A percentile compares a stretch with the other conserved stretches of the same genome.
Conservation (phyloP, 2,888 invertebrate genomes). For the Eilema sororculum region DNA sequence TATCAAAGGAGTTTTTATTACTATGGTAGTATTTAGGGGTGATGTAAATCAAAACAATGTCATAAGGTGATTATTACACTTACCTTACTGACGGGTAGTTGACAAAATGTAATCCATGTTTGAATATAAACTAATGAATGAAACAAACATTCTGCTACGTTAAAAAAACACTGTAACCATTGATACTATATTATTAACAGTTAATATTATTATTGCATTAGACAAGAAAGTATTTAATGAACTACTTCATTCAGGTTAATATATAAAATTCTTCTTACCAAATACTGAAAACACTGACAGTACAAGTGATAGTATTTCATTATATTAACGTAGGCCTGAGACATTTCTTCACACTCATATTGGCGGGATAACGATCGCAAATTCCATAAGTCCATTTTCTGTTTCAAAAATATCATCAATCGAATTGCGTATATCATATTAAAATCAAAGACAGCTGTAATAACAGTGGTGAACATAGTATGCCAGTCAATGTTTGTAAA, state of each 20-base stretch:
- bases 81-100: not conserved
- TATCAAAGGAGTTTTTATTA: too few relatives aligned
- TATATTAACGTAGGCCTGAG: conserved; percentile 26
- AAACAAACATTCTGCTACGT: conserved; percentile 13
- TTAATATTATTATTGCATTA: not conserved
- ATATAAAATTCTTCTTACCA: conserved; percentile 16
- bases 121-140: conserved; percentile 21
- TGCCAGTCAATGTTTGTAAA: not conserved
- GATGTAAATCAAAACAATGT: too few relatives aligned
- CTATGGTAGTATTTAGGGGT: too few relatives aligned
- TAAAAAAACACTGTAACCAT: conserved; percentile 27
- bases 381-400: conserved; percentile 31
- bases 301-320: conserved; percentile 26
- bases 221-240: not conserved
- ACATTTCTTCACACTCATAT: conserved; percentile 10
- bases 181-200: not conserved
- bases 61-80: not conserved
- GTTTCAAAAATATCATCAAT: conserved; percentile 18
- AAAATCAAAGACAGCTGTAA: conserved; percentile 13
- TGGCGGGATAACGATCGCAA: not conserved
- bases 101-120: conserved; percentile 3
- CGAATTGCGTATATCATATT: conserved; percentile 14
- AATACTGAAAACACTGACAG: conserved; percentile 12
- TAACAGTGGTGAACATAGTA: not conserved
- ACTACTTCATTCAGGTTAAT: too few relatives aligned